Evolutionary conservation across 2,113 vertebrate genomes (phyloP).

Genomic region (Calonectris borealis): DNA sequence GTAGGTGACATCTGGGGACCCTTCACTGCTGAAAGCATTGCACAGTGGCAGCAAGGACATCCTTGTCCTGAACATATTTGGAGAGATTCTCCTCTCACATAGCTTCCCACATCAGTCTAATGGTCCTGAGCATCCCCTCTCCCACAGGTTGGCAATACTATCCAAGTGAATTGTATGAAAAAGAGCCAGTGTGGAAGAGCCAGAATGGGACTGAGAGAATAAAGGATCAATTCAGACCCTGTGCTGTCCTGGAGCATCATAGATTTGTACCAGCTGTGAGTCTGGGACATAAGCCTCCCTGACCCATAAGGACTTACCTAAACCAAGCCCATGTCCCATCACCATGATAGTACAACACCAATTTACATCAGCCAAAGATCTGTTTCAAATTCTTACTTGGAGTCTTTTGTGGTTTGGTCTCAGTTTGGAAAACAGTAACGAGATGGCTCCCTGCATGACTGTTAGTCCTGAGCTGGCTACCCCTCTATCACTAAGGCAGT

Average conservation of each 20-base stretch:
- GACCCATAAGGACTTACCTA: background rate
- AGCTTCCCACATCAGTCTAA: background rate
- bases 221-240: background rate
- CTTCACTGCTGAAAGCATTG: background rate
- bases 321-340: background rate
- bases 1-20: background rate
- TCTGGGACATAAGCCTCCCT: background rate
- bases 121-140: background rate
- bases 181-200: background rate
- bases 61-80: background rate
- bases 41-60: background rate
- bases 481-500: background rate
- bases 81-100: background rate
- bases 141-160: background rate
- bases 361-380: background rate
- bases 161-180: background rate
- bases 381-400: background rate
- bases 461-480: background rate
- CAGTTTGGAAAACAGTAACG: background rate
- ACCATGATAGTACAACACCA: background rate
- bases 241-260: background rate
- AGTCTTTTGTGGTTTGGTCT: background rate
- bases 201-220: background rate
- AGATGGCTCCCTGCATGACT: rapidly evolving
- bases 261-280: background rate